Conservation (phyloP, 2,888 invertebrate genomes). For the Drosophila austrosaltans region DNA sequence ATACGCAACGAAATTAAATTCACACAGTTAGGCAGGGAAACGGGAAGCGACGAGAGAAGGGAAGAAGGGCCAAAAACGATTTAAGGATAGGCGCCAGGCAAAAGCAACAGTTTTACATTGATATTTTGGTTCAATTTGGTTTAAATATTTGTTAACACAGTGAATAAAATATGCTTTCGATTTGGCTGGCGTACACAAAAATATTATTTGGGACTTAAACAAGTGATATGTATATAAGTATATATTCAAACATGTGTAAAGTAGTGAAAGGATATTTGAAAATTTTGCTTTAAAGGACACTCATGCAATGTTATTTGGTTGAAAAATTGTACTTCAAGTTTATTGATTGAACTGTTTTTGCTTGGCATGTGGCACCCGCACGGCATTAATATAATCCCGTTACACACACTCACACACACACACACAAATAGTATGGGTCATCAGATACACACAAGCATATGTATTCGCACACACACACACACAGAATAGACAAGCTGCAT, state of each 20-base stretch:
- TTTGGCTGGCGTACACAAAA: no score
- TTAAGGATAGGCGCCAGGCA: no score
- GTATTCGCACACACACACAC: neutral
- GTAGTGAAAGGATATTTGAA: neutral
- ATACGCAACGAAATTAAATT: conserved; percentile 32
- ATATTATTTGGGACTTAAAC: no score
- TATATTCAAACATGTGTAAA: no score
- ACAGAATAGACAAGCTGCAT: neutral
- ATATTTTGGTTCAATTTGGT: no score
- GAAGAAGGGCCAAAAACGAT: neutral
- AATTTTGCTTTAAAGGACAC: neutral
- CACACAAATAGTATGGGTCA: neutral
- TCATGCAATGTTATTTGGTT: conserved; percentile 38
- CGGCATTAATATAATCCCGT: conserved; percentile 63
- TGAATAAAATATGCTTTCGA: no score
- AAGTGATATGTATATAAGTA: no score
- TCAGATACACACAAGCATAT: neutral
- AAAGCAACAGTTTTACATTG: no score
- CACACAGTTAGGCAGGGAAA: neutral
- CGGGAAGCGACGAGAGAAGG: neutral
- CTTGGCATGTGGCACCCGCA: conserved; percentile 65
- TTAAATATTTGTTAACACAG: no score
- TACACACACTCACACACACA: conserved; percentile 1
- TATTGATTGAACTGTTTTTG: conserved; percentile 76
- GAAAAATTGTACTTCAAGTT: conserved; percentile 63